These are phyloP conservation scores for Sphecodes monilicornis DNA, from an alignment of 2,888 invertebrate species.

Conservation along the genomic window DNA sequence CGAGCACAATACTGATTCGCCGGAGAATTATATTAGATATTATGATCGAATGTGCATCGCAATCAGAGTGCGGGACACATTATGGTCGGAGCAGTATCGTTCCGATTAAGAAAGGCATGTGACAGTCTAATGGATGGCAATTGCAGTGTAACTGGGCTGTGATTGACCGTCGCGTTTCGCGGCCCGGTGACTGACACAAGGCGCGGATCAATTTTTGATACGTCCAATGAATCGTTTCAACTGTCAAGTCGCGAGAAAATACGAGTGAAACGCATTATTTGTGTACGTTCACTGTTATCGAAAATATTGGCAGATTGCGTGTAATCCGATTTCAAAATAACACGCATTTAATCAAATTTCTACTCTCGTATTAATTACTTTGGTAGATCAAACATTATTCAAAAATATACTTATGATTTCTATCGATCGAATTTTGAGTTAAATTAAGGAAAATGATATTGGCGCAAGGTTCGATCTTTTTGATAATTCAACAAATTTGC, in stretches of 20 bases:
- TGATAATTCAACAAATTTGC: too few relatives aligned
- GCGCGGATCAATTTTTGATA: neutral
- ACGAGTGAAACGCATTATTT: neutral
- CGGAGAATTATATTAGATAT: neutral
- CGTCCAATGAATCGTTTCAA: neutral
- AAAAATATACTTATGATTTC: too few relatives aligned
- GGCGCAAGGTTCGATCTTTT: too few relatives aligned
- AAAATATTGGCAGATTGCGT: too few relatives aligned
- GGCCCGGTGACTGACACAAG: neutral
- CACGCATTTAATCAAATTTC: too few relatives aligned
- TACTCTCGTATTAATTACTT: neutral
- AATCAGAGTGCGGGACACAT: neutral
- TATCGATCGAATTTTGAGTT: too few relatives aligned
- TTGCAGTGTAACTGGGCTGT: conserved; percentile 7
- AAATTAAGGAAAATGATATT: too few relatives aligned
- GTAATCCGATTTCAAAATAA: too few relatives aligned
- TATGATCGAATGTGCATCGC: neutral
- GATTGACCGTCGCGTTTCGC: conserved; percentile 4
- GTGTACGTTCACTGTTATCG: too few relatives aligned
- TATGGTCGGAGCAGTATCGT: neutral
- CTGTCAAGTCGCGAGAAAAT: neutral
- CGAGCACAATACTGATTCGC: neutral
- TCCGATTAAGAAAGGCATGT: conserved; percentile 4
- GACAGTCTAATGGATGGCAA: conserved; percentile 31
- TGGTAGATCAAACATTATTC: too few relatives aligned